Conservation (phyloP, 2,888 invertebrate species). For the Athetis lepigone region DNA sequence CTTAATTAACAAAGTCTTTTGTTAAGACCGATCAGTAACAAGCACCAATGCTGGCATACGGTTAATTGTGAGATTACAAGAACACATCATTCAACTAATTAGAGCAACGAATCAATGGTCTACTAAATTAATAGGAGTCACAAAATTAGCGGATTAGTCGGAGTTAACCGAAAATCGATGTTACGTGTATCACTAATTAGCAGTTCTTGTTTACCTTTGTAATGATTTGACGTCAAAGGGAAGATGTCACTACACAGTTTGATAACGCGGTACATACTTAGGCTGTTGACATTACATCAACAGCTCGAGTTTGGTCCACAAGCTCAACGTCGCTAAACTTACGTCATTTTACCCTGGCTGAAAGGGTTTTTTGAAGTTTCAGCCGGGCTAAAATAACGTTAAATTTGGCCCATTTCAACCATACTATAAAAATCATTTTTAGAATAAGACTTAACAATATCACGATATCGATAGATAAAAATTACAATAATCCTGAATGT, state of each 20-base stretch:
- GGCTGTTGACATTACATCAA: too few species aligned
- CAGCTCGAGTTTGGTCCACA: too few species aligned
- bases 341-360: too few species aligned
- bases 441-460: too few species aligned
- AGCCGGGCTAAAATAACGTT: too few species aligned
- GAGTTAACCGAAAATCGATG: conserved; percentile 75
- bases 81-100: conserved; percentile 61
- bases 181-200: conserved; percentile 84
- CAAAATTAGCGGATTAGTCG: conserved; percentile 79
- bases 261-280: too few species aligned
- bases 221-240: conserved; percentile 82
- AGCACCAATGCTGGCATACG: conserved; percentile 17
- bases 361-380: too few species aligned
- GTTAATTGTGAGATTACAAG: conserved; percentile 44
- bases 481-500: too few species aligned
- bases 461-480: too few species aligned
- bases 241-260: conserved; percentile 50
- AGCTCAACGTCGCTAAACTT: too few species aligned
- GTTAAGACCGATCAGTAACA: conserved; percentile 34
- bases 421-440: too few species aligned
- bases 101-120: conserved; percentile 66
- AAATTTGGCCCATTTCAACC: too few species aligned
- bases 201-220: conserved; percentile 80
- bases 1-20: conserved; percentile 58
- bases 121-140: conserved; percentile 77